Percentiles rank a stretch among this genome's conserved stretches.
Conservation (phyloP, 1,140 invertebrate genomes). For the Atta cephalotes region DNA sequence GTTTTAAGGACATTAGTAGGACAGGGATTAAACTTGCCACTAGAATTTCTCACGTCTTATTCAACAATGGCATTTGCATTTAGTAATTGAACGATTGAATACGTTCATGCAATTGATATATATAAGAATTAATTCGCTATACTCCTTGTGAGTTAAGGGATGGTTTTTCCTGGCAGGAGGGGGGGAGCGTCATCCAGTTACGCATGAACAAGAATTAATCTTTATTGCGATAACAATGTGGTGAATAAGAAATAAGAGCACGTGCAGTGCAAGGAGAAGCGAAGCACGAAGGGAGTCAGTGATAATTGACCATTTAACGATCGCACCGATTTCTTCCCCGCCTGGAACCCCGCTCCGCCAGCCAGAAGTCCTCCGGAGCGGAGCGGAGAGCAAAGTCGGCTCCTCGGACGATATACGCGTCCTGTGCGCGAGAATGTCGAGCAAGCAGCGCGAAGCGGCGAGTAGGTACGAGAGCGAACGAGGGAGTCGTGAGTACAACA, state of each 20-base stretch:
- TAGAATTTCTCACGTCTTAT: not conserved
- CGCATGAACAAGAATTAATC: constrained; percentile 41
- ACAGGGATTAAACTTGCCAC: not conserved
- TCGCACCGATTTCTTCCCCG: constrained; percentile 72
- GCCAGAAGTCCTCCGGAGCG: constrained; percentile 49
- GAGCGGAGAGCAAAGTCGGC: constrained; percentile 19
- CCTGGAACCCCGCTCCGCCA: constrained; percentile 7
- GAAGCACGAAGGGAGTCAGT: constrained; percentile 38
- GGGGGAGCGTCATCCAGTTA: not conserved
- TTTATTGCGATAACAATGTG: constrained; percentile 38
- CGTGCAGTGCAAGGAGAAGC: not conserved
- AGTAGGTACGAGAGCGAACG: constrained; percentile 76
- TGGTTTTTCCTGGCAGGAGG: not conserved
- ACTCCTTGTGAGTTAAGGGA: not conserved
- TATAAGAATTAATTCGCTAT: not conserved
- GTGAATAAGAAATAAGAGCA: constrained; percentile 23
- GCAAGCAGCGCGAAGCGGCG: constrained; percentile 80
- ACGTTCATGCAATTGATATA: not conserved
- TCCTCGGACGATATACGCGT: constrained; percentile 51
- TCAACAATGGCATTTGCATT: not conserved
- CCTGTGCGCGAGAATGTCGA: constrained; percentile 73
- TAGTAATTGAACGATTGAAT: not conserved
- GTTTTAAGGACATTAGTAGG: not conserved
- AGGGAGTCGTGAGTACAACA: constrained; percentile 83
- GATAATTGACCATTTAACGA: constrained; percentile 77